phyloP scores from a whole-genome alignment of 2,797 vertebrate genomes.

The Lutra lutra region DNA sequence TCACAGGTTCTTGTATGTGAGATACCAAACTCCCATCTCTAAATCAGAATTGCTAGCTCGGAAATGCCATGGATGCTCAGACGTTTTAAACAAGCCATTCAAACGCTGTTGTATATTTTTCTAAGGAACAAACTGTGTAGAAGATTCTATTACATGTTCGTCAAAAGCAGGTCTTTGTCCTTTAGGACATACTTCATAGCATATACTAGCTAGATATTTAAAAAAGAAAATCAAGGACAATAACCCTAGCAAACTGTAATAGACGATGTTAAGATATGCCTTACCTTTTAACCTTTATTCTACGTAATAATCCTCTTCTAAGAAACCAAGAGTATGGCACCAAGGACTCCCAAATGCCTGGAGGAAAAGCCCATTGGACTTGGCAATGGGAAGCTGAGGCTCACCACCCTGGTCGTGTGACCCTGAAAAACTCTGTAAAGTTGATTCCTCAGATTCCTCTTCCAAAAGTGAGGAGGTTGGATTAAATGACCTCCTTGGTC shows the following conservation, averaged over 20 bases:
- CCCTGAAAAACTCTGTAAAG: background rate
- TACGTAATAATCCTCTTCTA: background rate
- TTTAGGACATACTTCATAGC: slow-evolving; percentile 55
- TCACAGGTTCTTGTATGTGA: background rate
- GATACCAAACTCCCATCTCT: background rate
- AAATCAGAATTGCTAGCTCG: background rate
- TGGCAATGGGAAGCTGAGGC: background rate
- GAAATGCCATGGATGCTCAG: background rate
- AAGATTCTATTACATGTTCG: slow-evolving; percentile 50
- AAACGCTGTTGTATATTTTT: background rate
- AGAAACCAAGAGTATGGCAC: background rate
- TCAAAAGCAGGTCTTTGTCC: slow-evolving; percentile 62
- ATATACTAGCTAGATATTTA: background rate
- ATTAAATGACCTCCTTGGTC: background rate
- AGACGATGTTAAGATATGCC: background rate
- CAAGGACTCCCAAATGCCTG: background rate
- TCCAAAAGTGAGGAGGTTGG: background rate
- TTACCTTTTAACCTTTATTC: background rate
- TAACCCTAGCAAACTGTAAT: background rate
- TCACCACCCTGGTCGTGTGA: background rate
- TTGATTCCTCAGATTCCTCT: background rate
- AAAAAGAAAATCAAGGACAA: background rate
- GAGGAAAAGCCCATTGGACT: background rate
- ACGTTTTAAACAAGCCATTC: slow-evolving; percentile 24
- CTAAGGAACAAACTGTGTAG: slow-evolving; percentile 1